These are phyloP conservation scores for Anthopleura sola DNA, from an alignment of 64 coral and sea anemone genomes.

Conservation along the genomic window DNA sequence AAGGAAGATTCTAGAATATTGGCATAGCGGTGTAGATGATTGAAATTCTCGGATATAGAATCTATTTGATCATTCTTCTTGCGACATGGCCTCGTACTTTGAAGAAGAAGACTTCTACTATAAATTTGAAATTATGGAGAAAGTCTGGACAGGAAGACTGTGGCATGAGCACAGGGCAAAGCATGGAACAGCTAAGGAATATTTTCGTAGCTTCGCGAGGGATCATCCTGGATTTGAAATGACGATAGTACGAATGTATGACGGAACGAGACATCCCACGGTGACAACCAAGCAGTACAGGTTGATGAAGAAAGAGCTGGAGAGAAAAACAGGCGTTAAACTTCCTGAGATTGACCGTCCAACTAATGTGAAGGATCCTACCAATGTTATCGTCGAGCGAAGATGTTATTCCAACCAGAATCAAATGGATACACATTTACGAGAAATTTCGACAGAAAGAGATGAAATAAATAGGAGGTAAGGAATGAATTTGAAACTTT, in stretches of 20 bases:
- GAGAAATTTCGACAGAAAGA: not conserved
- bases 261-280: not conserved
- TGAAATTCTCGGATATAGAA: too few relatives aligned
- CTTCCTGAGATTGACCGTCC: not conserved
- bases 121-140: not conserved
- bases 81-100: not conserved
- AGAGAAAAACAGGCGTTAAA: not conserved
- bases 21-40: too few relatives aligned
- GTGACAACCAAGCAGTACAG: not conserved
- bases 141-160: not conserved
- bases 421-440: not conserved
- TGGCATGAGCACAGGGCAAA: not conserved
- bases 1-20: too few relatives aligned
- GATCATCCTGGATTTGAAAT: not conserved
- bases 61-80: too few relatives aligned
- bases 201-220: not conserved
- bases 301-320: not conserved
- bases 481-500: too few relatives aligned
- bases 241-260: not conserved
- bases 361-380: not conserved
- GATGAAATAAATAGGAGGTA: not conserved
- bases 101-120: not conserved
- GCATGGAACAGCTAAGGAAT: not conserved
- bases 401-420: not conserved
- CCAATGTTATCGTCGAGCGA: not conserved